Conservation (phyloP, 1,140 invertebrate genomes). For the Pantala flavescens region DNA sequence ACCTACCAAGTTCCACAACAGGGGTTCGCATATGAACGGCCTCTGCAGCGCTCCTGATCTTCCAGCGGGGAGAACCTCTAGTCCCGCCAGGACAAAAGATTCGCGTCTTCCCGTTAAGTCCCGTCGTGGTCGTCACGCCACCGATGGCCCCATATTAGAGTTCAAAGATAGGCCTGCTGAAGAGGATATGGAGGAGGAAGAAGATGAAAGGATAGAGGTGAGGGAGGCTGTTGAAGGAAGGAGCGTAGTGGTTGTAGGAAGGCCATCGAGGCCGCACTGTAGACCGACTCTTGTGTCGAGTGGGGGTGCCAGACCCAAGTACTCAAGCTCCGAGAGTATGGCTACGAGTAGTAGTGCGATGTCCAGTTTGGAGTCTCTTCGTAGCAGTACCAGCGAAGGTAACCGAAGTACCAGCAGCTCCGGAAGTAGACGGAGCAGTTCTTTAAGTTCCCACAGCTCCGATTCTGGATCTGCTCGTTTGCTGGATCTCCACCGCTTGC, state of each 20-base stretch:
- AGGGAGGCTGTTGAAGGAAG: constrained; percentile 39
- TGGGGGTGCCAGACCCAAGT: constrained; percentile 46
- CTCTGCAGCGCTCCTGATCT: constrained; percentile 65
- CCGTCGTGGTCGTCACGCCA: constrained; percentile 45
- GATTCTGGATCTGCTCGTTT: constrained; percentile 53
- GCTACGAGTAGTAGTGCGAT: constrained; percentile 65
- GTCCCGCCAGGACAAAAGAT: constrained; percentile 54
- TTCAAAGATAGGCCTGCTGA: constrained; percentile 54
- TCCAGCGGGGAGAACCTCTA: constrained; percentile 51
- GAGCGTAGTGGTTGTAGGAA: not conserved
- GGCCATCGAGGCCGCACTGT: not conserved
- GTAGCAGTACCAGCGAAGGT: constrained; percentile 70
- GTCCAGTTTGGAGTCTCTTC: constrained; percentile 70
- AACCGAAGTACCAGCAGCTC: constrained; percentile 69
- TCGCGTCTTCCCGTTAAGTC: constrained; percentile 51
- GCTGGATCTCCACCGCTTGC: constrained; percentile 35
- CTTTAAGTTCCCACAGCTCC: constrained; percentile 72
- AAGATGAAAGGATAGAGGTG: constrained; percentile 40
- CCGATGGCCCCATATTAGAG: constrained; percentile 52
- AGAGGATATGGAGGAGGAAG: constrained; percentile 18
- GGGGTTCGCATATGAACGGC: constrained; percentile 52
- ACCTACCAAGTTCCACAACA: constrained; percentile 65
- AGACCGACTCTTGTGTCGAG: not conserved
- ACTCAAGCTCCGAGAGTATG: constrained; percentile 76
- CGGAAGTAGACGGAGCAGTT: constrained; percentile 61